Conservation (phyloP, 2,888 invertebrate genomes). For the Bimastos eiseni region DNA sequence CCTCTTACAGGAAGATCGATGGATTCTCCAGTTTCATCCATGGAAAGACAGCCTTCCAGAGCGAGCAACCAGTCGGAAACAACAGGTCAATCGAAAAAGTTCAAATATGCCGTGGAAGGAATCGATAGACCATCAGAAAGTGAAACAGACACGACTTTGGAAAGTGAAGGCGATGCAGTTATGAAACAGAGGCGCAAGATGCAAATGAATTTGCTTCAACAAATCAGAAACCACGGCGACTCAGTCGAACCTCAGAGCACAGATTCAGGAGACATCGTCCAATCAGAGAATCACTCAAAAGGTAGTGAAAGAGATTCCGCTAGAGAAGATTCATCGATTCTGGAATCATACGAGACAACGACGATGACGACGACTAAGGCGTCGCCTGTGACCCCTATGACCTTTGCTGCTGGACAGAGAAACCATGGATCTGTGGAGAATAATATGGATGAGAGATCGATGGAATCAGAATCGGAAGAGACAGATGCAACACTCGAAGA, state of each 20-base stretch:
- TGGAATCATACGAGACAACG: not conserved
- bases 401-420: not conserved
- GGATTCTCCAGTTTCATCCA: not conserved
- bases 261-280: not conserved
- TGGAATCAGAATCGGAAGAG: not conserved
- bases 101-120: not conserved
- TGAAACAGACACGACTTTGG: not conserved
- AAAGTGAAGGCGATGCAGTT: not conserved
- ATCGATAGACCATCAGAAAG: not conserved
- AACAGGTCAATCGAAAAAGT: not conserved
- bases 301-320: not conserved
- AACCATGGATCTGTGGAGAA: not conserved
- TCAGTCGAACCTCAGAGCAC: not conserved
- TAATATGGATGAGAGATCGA: not conserved
- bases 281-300: not conserved
- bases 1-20: slow-evolving; percentile 8
- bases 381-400: not conserved
- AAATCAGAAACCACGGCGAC: not conserved
- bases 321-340: not conserved
- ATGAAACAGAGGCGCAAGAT: not conserved
- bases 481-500: not conserved
- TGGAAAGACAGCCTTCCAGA: not conserved
- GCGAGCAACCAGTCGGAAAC: not conserved
- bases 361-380: not conserved
- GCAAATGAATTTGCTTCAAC: not conserved